Evolutionary conservation across 2,113 vertebrate species (phyloP), one percentile per base, ranked within the genome.

Genomic region (Paracanthobrama guichenoti): DNA sequence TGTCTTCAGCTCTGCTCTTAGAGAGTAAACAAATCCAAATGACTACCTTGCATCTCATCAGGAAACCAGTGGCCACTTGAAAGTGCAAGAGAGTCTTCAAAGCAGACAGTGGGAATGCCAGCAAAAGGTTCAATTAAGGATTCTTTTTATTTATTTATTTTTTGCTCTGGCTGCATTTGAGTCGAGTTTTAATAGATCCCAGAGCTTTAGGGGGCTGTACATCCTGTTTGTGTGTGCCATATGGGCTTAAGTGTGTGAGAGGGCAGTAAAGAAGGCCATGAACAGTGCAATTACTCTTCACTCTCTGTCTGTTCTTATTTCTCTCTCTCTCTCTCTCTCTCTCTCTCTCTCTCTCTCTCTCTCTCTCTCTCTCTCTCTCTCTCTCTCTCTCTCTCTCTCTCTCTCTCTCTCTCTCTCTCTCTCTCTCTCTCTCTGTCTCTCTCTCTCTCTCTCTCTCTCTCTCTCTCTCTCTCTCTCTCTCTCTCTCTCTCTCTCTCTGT

Each of bases 141-240:
- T 46, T 73, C 42, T 73, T 46, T 46, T 73, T 50, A 79, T 86
- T 69, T 77, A 50, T 44, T 85, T 24, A 46, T 69, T 81, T 81
- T 53, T 57, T 75, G 16, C 26, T 48, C 16, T 16, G 26, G 16
- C 28, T 53, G 18, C 12, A 26, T 60, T 62, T 80, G 53, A 73
- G 48, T 77, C 18, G 4, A 64, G 42, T 75, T 79, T 86, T 84
- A 86, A 87, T 89, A 79, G 83, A 78, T 46, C 67, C 57, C 82
- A 87, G 79, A 59, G 44, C 46, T 72, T 74, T n/a, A 11, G 28
- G 35, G 24, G 76, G 44, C 44, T 31, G 62, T 60, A 50, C 62
- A 81, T 84, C 64, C 82, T 86, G 81, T 86, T 74, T 87, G 64
- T 84, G 69, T 81, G 73, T 82, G 71, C 81, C 81, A 78, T 66